Evolutionary conservation across 2,888 invertebrate genomes (phyloP).

Genomic region (Mythimna impura): DNA sequence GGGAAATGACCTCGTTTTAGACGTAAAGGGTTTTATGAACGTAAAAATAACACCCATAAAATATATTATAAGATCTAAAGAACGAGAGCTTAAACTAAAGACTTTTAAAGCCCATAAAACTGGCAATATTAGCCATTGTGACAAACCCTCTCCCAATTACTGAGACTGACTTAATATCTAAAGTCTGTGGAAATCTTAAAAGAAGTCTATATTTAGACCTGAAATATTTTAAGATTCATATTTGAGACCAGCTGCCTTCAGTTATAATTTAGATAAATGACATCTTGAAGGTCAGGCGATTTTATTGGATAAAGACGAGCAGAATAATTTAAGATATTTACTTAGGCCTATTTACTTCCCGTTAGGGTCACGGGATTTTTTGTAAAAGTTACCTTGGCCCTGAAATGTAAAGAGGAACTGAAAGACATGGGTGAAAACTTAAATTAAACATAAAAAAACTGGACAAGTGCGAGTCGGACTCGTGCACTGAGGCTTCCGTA

Average conservation of each 20-base stretch:
- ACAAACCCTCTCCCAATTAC: not conserved
- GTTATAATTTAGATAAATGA: constrained; percentile 7
- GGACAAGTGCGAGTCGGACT: no score
- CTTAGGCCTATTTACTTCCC: not conserved
- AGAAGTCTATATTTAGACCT: constrained; percentile 14
- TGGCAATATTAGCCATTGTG: constrained; percentile 9
- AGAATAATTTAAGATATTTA: constrained; percentile 8
- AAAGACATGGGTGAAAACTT: no score
- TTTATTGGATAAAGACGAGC: not conserved
- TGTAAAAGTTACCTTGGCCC: no score
- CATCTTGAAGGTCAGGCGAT: not conserved
- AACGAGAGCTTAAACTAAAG: not conserved
- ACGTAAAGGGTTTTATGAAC: not conserved
- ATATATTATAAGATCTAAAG: not conserved
- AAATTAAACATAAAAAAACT: no score
- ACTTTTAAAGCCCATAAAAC: constrained; percentile 7
- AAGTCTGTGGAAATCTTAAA: constrained; percentile 13
- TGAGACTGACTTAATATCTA: constrained; percentile 11
- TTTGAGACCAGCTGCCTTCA: constrained; percentile 3
- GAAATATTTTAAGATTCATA: constrained; percentile 22
- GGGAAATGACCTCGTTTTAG: constrained; percentile 27
- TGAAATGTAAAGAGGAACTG: no score
- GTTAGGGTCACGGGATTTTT: no score
- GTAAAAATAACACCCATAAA: not conserved
- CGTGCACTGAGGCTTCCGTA: no score